These are phyloP conservation scores for Scaptomyza reducta DNA, from an alignment of 2,888 invertebrate species.

Conservation along the genomic window DNA sequence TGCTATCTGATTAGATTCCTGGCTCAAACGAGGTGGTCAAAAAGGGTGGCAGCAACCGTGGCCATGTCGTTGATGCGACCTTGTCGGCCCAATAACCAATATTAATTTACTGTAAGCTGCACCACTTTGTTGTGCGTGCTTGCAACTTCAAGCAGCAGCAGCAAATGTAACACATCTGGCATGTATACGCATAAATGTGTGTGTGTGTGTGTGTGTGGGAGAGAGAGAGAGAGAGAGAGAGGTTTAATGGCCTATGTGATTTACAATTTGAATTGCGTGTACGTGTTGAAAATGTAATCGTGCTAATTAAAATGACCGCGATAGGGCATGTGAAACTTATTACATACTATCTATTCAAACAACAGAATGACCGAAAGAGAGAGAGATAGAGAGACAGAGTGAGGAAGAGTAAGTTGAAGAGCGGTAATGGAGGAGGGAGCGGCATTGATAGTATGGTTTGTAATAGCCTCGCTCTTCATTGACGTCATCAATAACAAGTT, in stretches of 20 bases:
- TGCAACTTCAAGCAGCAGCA: not conserved
- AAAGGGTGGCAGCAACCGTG: not conserved
- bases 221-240: slow-evolving; percentile 36
- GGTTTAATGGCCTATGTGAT: slow-evolving; percentile 64
- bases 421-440: too few relatives aligned
- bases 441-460: slow-evolving; percentile 18
- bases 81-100: slow-evolving; percentile 56
- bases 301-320: slow-evolving; percentile 78
- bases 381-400: not conserved
- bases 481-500: slow-evolving; percentile 29
- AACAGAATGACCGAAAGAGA: not conserved
- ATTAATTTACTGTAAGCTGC: slow-evolving; percentile 61
- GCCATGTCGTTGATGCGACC: slow-evolving; percentile 17
- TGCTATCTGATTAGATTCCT: slow-evolving; percentile 11
- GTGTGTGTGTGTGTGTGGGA: not conserved
- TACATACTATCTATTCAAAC: slow-evolving; percentile 29
- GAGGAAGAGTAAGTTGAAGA: not conserved
- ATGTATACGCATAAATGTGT: not conserved
- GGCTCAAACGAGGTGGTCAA: slow-evolving; percentile 8
- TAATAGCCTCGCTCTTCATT: slow-evolving; percentile 3
- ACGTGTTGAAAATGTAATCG: slow-evolving; percentile 75
- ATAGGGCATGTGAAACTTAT: slow-evolving; percentile 72
- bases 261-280: slow-evolving; percentile 68
- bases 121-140: slow-evolving; percentile 31
- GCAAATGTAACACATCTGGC: slow-evolving; percentile 20